phyloP scores from a whole-genome alignment of 2,888 invertebrate species.

The Drosophila barbarae region DNA sequence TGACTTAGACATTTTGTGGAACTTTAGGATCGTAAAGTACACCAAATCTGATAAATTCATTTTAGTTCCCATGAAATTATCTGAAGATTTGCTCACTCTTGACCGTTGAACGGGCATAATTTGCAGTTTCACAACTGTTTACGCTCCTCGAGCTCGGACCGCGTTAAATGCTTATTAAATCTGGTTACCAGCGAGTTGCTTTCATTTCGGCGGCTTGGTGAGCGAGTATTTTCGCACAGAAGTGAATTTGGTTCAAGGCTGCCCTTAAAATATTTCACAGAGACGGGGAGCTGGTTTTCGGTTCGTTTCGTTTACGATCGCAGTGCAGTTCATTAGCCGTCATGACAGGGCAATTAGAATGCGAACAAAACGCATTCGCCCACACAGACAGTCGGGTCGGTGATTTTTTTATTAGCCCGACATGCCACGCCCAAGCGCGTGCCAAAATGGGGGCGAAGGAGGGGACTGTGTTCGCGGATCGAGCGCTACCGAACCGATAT shows the following conservation, averaged over 20 bases:
- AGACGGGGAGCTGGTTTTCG: constrained; percentile 32
- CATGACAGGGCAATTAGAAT: constrained; percentile 62
- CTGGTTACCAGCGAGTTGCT: constrained; percentile 38
- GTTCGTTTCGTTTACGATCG: constrained; percentile 37
- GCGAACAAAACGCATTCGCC: constrained; percentile 54
- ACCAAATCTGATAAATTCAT: constrained; percentile 20
- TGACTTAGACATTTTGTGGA: neutral
- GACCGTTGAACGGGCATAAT: constrained; percentile 28
- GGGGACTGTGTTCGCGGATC: neutral
- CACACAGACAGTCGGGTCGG: constrained; percentile 46
- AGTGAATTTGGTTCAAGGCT: constrained; percentile 56
- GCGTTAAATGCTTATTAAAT: constrained; percentile 38
- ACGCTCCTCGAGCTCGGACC: constrained; percentile 13
- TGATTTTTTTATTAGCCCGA: constrained; percentile 26
- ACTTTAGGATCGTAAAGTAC: neutral
- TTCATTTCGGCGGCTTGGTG: constrained; percentile 29
- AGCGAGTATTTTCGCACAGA: constrained; percentile 28
- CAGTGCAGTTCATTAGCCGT: constrained; percentile 37
- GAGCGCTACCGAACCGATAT: constrained; percentile 8
- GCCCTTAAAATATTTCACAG: constrained; percentile 34
- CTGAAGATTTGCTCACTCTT: constrained; percentile 29
- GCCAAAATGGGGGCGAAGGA: constrained; percentile 16
- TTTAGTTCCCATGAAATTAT: constrained; percentile 17
- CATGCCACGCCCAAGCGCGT: constrained; percentile 46
- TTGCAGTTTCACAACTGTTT: constrained; percentile 31